A percentile compares a stretch with the other conserved stretches of the same genome.
These are phyloP conservation scores for Brachionus manjavacas DNA, from an alignment of 1,140 invertebrate species.

Conservation along the genomic window DNA sequence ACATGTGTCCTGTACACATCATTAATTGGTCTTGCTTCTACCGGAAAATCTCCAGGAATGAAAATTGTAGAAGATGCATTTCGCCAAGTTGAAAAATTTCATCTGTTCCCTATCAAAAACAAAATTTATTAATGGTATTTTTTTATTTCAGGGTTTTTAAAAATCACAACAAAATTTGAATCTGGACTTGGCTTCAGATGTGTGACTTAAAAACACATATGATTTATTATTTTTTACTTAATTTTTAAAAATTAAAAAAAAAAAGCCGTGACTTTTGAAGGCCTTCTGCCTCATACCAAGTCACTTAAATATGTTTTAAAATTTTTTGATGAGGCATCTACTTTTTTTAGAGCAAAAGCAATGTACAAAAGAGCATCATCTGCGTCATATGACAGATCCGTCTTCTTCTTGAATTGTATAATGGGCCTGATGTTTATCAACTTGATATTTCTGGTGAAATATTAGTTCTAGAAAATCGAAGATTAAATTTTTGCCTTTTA, in stretches of 20 bases:
- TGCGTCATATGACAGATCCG: neutral
- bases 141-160: neutral
- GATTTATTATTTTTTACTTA: neutral
- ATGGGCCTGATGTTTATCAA: neutral
- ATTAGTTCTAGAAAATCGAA: neutral
- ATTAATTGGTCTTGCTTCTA: neutral
- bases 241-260: neutral
- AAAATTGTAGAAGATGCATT: neutral
- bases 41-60: neutral
- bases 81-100: neutral
- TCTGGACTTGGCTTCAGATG: neutral
- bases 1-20: neutral
- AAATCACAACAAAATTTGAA: neutral
- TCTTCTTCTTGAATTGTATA: neutral
- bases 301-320: neutral
- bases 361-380: neutral
- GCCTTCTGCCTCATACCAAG: neutral
- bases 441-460: neutral
- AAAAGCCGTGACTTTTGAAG: constrained; percentile 5
- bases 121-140: neutral
- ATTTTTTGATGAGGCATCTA: constrained; percentile 12
- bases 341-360: neutral
- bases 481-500: neutral
- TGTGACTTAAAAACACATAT: neutral
- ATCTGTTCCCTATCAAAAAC: neutral